Evolutionary conservation across 2,797 vertebrate species (phyloP).

Genomic region (Furcifer pardalis): DNA sequence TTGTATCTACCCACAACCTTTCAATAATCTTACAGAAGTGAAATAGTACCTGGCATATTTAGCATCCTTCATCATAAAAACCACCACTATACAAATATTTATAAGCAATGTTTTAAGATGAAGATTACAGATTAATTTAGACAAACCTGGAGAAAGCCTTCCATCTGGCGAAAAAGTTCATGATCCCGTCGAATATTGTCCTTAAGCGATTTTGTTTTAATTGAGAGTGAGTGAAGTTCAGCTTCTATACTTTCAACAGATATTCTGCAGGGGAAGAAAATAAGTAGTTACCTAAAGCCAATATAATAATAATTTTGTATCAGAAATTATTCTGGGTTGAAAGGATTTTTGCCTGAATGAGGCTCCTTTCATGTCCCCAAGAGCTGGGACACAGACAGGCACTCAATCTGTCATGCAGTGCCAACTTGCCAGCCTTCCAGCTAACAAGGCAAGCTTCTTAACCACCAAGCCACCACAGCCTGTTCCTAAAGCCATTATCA

Average conservation of each 20-base stretch:
- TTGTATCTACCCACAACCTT: constrained; percentile 11
- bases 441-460: too few species aligned
- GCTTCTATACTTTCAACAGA: constrained; percentile 91
- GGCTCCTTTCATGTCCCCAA: too few species aligned
- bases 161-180: constrained; percentile 88
- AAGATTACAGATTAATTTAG: not conserved
- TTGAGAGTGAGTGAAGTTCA: constrained; percentile 87
- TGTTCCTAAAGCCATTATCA: not conserved
- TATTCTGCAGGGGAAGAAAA: constrained; percentile 78
- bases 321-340: too few species aligned
- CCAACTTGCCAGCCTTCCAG: too few species aligned
- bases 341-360: too few species aligned
- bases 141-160: constrained; percentile 93
- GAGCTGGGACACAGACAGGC: too few species aligned
- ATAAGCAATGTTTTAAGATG: constrained; percentile 47
- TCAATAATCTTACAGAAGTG: constrained; percentile 46
- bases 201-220: constrained; percentile 87
- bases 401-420: too few species aligned
- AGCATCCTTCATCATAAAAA: constrained; percentile 40
- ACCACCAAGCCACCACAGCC: too few species aligned
- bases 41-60: constrained; percentile 3
- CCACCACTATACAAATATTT: constrained; percentile 47
- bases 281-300: constrained; percentile 20
- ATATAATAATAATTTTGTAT: too few species aligned
- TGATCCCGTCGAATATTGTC: constrained; percentile 87